Evolutionary conservation across 2,113 vertebrate species (phyloP).

Genomic region (Trogon surrucura): DNA sequence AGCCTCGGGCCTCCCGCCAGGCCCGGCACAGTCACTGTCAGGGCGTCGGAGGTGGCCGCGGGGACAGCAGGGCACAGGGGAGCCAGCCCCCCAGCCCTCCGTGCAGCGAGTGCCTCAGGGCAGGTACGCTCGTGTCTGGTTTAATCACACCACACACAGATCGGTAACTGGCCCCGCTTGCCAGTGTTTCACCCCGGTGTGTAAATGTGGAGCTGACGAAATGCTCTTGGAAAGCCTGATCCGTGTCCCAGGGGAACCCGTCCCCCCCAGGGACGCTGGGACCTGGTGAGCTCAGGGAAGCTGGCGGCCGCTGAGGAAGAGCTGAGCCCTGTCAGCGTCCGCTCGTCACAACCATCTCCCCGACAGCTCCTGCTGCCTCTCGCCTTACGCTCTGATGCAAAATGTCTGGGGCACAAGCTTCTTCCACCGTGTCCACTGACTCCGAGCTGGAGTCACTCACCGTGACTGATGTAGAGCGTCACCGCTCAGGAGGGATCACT

Average conservation of each 20-base stretch:
- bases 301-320: accelerated
- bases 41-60: neutral
- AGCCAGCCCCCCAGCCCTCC: no score
- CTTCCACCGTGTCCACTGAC: no score
- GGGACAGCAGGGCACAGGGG: accelerated
- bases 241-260: accelerated
- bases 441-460: neutral
- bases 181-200: accelerated
- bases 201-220: accelerated
- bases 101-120: accelerated
- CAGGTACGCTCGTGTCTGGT: neutral
- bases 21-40: neutral
- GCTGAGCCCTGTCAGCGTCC: neutral
- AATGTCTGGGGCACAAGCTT: neutral
- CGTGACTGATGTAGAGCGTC: neutral
- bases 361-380: neutral
- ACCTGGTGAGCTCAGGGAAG: accelerated
- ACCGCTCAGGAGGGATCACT: neutral
- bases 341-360: accelerated
- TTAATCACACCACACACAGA: neutral
- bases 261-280: neutral
- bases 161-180: accelerated
- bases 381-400: neutral
- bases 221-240: accelerated
- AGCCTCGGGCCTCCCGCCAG: no score